Evolutionary conservation across 2,888 invertebrate species (phyloP), one percentile per base, ranked within the genome.

Genomic region (Polymixis flavicincta): DNA sequence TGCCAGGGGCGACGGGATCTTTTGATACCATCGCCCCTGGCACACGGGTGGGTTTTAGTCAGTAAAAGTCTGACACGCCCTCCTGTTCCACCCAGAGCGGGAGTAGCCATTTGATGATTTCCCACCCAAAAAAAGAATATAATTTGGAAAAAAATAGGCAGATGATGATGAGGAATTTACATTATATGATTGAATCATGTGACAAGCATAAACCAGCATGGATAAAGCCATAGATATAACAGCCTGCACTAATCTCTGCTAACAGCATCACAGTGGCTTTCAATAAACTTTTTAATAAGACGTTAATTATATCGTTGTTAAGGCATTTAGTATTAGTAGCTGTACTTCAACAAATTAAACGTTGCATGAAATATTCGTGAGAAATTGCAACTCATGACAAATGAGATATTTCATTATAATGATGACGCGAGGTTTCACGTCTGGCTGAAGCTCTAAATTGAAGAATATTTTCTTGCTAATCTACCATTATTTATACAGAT

Each of bases 311-410:
- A 11, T 45, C 2, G 54, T 17, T 65, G 28, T 28, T 28, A 6
- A 52, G 28, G 28, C 9, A 28, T 52, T 52, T 52, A 28, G 14
- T 19, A 0, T 22, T 32, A 9, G 57, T n/a, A n/a, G 7, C n/a
- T 6, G 42, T 54, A 1, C 13, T 32, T 54, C 42, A 22, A 72
- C 42, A 28, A 42, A 71, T 32, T 32, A 54, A 54, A 74, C 14
- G 22, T 64, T 63, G 32, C 17, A 67, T 59, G 63, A 77, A 25
- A 67, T 67, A 42, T 60, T 70, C 65, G 19, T n/a, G 66, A 72
- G 70, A 82, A 82, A 52, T 77, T 82, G 83, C 83, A 77, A 82
- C 63, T 85, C 82, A 72, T 77, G 71, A 82, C 69, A 76, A 82
- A 85, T 70, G 85, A 85, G 69, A 67, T 77, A 13, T 85, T 76